Conservation (phyloP, 2,797 vertebrate genomes). For the Allobates femoralis region DNA sequence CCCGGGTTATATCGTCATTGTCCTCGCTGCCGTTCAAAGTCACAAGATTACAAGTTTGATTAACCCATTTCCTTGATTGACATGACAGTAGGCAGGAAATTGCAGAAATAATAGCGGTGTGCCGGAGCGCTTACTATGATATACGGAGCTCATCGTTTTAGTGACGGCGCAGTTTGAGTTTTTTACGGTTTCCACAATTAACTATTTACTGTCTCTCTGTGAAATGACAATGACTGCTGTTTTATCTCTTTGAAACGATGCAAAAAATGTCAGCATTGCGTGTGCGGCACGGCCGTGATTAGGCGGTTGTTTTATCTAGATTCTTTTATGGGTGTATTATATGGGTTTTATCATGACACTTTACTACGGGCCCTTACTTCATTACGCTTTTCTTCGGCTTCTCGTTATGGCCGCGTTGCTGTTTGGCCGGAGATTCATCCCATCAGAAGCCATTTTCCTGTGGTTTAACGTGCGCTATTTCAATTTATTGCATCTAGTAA, state of each 20-base stretch:
- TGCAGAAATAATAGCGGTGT: conserved; percentile 49
- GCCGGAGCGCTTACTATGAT: conserved; percentile 49
- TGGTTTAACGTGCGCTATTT: conserved; percentile 43
- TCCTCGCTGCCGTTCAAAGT: conserved; percentile 9
- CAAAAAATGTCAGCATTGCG: not conserved
- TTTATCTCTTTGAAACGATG: not conserved
- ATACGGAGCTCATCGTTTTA: conserved; percentile 32
- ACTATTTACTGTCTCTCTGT: conserved; percentile 37
- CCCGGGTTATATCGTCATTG: not conserved
- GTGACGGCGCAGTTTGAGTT: conserved; percentile 16
- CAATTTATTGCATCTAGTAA: conserved; percentile 55
- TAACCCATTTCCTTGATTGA: conserved; percentile 56
- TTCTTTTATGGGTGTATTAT: conserved; percentile 43
- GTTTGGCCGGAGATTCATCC: conserved; percentile 17
- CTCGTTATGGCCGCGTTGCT: conserved; percentile 4
- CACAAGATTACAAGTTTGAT: conserved; percentile 49
- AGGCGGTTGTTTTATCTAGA: conserved; percentile 45
- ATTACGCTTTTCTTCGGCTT: conserved; percentile 19
- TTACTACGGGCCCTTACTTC: conserved; percentile 37
- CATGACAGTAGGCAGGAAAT: conserved; percentile 47
- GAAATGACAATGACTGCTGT: not conserved
- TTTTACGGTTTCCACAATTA: conserved; percentile 45
- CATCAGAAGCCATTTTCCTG: conserved; percentile 41
- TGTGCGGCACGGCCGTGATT: not conserved
- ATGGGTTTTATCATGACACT: conserved; percentile 44